Evolutionary conservation across 2,888 invertebrate genomes (phyloP), one percentile per base, ranked within the genome.

Genomic region (Noctua janthina): DNA sequence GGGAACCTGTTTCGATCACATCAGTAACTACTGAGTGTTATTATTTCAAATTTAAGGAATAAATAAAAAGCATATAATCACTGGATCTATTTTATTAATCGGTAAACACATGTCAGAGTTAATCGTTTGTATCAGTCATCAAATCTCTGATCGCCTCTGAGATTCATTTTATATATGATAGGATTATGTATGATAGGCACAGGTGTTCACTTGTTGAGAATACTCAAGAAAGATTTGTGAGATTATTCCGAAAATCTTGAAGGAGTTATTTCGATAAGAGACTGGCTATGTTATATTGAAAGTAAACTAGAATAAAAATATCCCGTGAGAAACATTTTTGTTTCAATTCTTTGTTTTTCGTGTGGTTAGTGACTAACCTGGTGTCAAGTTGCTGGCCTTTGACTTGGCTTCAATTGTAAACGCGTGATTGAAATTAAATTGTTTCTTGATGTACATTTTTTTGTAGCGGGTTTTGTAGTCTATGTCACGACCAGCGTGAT

Each of bases 51-150:
- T 13, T 29, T 0, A 23, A 70, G 15, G n/a, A 46, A 5, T 0
- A 20, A 77, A 74, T 49, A 76, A 86, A 83, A 82, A 49, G 13
- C 46, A 0, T 39, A 13, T 49, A 20, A 49, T 59, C 87, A 88
- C 89, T 89, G 84, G 87, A 76, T 74, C 20, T 51, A 59, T 74
- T 88, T 80, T 85, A 83, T 88, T 78, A 81, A 72, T 84, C 54
- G 46, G 35, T 75, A 84, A 88, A 85, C 46, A 79, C 75, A 78
- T 70, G 69, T 78, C 70, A 23, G 59, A 76, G 75, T 79, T 59
- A 79, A 69, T 82, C 35, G 81, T 69, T 76, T 29, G 43, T 68
- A 72, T 82, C 81, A 82, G 83, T 88, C 87, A 79, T 72, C n/a
- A 66, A 77, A 79, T 88, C 76, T 87, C 76, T 67, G 29, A 79